Percentiles rank a stretch among this genome's conserved stretches.
Conservation (phyloP, 2,797 vertebrate species). For the Sebastes paucispinis region DNA sequence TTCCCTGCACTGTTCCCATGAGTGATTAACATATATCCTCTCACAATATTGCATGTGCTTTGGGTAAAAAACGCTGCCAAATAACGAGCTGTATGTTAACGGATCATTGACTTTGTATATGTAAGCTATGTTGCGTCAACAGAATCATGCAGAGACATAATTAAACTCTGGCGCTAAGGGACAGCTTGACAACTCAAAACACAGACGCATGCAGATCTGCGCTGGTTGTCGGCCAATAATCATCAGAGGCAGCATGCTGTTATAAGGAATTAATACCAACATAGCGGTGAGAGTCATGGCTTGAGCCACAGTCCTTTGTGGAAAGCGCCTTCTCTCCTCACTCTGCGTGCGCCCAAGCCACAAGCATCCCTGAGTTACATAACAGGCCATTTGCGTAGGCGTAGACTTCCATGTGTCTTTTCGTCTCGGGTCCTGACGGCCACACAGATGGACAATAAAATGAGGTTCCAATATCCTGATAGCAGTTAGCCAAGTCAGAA, state of each 20-base stretch:
- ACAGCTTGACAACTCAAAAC: constrained; percentile 31
- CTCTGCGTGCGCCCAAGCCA: constrained; percentile 48
- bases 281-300: constrained; percentile 41
- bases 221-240: constrained; percentile 33
- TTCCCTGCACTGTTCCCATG: neutral
- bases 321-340: constrained; percentile 46
- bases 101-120: constrained; percentile 26
- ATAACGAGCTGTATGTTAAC: constrained; percentile 2
- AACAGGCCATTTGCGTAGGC: constrained; percentile 50
- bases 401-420: constrained; percentile 48
- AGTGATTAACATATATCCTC: neutral
- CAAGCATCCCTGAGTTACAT: constrained; percentile 66
- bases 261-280: constrained; percentile 49
- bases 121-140: constrained; percentile 19
- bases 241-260: constrained; percentile 28
- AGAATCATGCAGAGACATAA: constrained; percentile 29
- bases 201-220: constrained; percentile 15
- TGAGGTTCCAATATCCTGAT: constrained; percentile 52
- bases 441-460: constrained; percentile 53
- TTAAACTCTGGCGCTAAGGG: constrained; percentile 4
- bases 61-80: neutral
- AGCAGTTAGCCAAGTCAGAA: constrained; percentile 34
- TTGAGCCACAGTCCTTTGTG: constrained; percentile 23
- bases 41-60: constrained; percentile 15
- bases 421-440: constrained; percentile 33